A percentile compares a stretch with the other conserved stretches of the same genome.
These are phyloP conservation scores for Perccottus glenii DNA, from an alignment of 2,113 vertebrate species.

Conservation along the genomic window DNA sequence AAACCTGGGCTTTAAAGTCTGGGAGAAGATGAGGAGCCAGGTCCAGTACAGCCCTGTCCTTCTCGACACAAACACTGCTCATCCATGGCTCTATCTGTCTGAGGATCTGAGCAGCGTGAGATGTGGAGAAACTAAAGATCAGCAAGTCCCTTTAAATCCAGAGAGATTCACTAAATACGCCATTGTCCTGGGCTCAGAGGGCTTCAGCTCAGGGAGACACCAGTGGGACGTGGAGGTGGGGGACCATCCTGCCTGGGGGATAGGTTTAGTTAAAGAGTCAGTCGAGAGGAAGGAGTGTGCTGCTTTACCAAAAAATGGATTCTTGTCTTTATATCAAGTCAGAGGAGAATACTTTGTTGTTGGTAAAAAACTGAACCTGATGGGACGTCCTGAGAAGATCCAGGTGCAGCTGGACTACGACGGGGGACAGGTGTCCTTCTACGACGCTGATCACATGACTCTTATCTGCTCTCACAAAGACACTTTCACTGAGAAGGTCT, in stretches of 20 bases:
- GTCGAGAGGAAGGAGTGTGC: too few species aligned
- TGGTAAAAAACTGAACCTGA: too few species aligned
- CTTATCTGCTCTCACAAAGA: conserved; percentile 37
- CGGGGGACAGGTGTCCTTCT: conserved; percentile 38
- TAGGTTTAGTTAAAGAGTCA: conserved; percentile 46
- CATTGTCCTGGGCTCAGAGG: conserved; percentile 30
- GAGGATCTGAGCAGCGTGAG: conserved; percentile 37
- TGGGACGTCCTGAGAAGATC: conserved; percentile 22
- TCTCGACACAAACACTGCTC: conserved; percentile 36
- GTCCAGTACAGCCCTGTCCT: too few species aligned
- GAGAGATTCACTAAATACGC: conserved; percentile 44
- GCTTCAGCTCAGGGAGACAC: too few species aligned
- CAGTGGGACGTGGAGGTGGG: too few species aligned
- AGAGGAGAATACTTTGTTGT: too few species aligned
- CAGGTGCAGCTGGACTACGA: conserved; percentile 12
- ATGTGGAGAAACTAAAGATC: neutral
- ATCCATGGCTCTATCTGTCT: neutral
- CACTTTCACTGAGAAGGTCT: conserved; percentile 45
- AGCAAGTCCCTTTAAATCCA: conserved; percentile 43
- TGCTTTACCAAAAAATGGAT: too few species aligned
- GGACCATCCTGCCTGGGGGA: neutral
- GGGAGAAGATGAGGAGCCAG: too few species aligned
- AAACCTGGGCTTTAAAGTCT: too few species aligned
- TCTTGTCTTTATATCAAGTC: conserved; percentile 27
- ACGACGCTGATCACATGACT: conserved; percentile 29